Percentiles rank a stretch among this genome's conserved stretches.
Evolutionary conservation across 2,888 invertebrate genomes (phyloP).

Genomic region (Sympetrum striolatum): DNA sequence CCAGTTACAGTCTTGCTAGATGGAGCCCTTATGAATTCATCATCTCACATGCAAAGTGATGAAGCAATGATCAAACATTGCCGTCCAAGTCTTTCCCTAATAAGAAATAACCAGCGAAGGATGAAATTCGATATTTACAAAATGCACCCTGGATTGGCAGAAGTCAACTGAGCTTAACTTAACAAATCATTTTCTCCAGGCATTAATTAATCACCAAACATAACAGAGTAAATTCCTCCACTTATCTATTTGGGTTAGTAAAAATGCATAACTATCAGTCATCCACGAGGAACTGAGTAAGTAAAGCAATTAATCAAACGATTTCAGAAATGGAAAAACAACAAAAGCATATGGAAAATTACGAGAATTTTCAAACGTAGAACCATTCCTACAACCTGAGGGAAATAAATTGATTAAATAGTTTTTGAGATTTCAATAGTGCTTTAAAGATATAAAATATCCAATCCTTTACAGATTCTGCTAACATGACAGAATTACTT

Average conservation of each 20-base stretch:
- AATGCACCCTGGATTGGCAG: conserved; percentile 9
- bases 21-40: not conserved
- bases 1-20: conserved; percentile 14
- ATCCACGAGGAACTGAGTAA: not conserved
- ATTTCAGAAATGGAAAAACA: not conserved
- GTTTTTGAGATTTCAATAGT: not conserved
- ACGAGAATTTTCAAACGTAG: not conserved
- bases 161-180: not conserved
- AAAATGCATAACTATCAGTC: not conserved
- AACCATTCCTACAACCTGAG: not conserved
- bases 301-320: not conserved
- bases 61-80: conserved; percentile 32
- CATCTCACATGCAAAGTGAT: not conserved
- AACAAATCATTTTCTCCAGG: not conserved
- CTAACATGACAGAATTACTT: not conserved
- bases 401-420: not conserved
- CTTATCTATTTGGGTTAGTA: not conserved
- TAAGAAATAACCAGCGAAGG: not conserved
- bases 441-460: not conserved
- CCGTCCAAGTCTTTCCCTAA: conserved; percentile 5
- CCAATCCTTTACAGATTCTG: not conserved
- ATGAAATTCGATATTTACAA: conserved; percentile 23
- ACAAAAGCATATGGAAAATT: not conserved
- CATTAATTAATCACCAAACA: not conserved
- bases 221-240: not conserved